Evolutionary conservation across 2,888 invertebrate species (phyloP).

Genomic region (Diarsia dahlii): DNA sequence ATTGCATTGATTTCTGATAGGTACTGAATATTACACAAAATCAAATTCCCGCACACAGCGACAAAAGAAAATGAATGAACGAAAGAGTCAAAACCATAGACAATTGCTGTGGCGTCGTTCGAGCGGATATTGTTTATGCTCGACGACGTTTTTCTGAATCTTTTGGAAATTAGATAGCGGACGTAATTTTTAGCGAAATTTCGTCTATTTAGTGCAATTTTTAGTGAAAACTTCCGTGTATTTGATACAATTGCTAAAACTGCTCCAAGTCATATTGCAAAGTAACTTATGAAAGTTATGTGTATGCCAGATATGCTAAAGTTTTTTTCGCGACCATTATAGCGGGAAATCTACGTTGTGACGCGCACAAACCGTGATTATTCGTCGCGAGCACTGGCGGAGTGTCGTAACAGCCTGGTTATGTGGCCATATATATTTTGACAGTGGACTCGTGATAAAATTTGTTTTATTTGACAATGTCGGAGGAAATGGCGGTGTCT

Average conservation of each 20-base stretch:
- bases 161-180: slow-evolving; percentile 75
- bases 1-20: not conserved
- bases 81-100: slow-evolving; percentile 64
- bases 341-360: slow-evolving; percentile 89
- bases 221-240: slow-evolving; percentile 37
- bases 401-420: slow-evolving; percentile 84
- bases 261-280: slow-evolving; percentile 35
- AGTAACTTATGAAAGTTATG: slow-evolving; percentile 66
- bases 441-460: slow-evolving; percentile 81
- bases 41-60: not conserved
- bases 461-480: slow-evolving; percentile 87
- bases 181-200: slow-evolving; percentile 73
- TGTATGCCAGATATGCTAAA: slow-evolving; percentile 69
- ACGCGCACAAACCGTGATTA: slow-evolving; percentile 85
- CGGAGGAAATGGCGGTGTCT: slow-evolving; percentile 89
- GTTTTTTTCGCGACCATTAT: slow-evolving; percentile 81
- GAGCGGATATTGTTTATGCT: slow-evolving; percentile 87
- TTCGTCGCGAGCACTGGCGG: slow-evolving; percentile 78
- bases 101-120: slow-evolving; percentile 84
- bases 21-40: too few species aligned
- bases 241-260: slow-evolving; percentile 32
- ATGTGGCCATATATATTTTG: slow-evolving; percentile 84
- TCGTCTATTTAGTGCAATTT: slow-evolving; percentile 57
- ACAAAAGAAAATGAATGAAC: slow-evolving; percentile 38
- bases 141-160: slow-evolving; percentile 86